Conservation (phyloP, 2,113 vertebrate genomes). For the Speoplatyrhinus poulsoni region DNA sequence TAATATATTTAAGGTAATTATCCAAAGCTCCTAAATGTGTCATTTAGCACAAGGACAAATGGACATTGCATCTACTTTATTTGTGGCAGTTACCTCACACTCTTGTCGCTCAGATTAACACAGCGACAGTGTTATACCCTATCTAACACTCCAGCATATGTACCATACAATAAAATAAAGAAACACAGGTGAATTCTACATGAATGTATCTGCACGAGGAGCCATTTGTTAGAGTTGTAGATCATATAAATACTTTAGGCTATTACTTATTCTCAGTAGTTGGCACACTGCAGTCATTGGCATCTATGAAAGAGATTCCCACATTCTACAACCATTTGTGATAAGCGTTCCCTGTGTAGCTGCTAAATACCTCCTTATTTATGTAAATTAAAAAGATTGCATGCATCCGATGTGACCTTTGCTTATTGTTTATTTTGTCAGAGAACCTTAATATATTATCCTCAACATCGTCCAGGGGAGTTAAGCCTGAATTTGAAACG, state of each 20-base stretch:
- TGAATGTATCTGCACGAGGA: neutral
- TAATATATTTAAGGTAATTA: too few species aligned
- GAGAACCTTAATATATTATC: too few species aligned
- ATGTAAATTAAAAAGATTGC: neutral
- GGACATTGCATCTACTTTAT: conserved; percentile 2
- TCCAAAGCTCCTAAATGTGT: too few species aligned
- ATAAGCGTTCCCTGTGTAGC: too few species aligned
- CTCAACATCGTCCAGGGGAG: neutral
- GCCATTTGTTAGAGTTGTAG: too few species aligned
- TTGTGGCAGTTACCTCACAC: conserved; percentile 9
- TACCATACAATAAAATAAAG: neutral
- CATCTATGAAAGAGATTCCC: too few species aligned
- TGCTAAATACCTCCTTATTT: too few species aligned
- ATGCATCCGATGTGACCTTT: neutral
- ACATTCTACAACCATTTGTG: too few species aligned
- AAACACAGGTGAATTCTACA: neutral
- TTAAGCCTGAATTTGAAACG: neutral
- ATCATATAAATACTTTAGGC: too few species aligned
- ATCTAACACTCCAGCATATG: neutral
- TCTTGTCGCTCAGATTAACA: conserved; percentile 6
- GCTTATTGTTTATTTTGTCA: neutral
- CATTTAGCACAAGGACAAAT: neutral
- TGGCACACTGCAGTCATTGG: too few species aligned
- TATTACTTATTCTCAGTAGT: too few species aligned
- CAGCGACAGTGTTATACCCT: neutral